A percentile compares a stretch with the other conserved stretches of the same genome.
Conservation (phyloP, 2,888 invertebrate genomes). For the Hesperia comma region DNA sequence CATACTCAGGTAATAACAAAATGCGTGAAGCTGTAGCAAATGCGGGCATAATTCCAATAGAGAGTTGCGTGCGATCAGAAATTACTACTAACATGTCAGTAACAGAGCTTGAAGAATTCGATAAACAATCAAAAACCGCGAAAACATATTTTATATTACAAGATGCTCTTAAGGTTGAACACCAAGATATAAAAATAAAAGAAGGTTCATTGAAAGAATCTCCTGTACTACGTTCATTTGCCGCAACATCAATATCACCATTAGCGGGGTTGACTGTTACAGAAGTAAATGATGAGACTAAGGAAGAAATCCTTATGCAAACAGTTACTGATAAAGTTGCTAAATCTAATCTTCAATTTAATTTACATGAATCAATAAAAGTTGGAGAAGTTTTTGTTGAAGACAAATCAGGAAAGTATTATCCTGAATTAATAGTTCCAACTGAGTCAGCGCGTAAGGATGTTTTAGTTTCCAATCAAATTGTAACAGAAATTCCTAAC, state of each 20-base stretch:
- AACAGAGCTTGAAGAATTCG: slow-evolving; percentile 67
- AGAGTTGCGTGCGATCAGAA: slow-evolving; percentile 82
- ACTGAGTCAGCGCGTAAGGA: slow-evolving; percentile 89
- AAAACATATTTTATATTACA: slow-evolving; percentile 83
- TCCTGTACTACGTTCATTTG: slow-evolving; percentile 78
- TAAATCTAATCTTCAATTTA: slow-evolving; percentile 85
- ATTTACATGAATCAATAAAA: slow-evolving; percentile 85
- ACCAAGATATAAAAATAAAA: slow-evolving; percentile 84
- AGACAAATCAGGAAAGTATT: slow-evolving; percentile 90
- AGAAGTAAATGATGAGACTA: slow-evolving; percentile 85
- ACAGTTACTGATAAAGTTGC: slow-evolving; percentile 72
- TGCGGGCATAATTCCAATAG: slow-evolving; percentile 59
- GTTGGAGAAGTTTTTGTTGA: slow-evolving; percentile 88
- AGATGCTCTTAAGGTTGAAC: slow-evolving; percentile 87
- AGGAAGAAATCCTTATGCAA: slow-evolving; percentile 83
- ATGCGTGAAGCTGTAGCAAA: slow-evolving; percentile 53
- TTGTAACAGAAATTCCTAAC: slow-evolving; percentile 86
- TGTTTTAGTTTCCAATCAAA: slow-evolving; percentile 86
- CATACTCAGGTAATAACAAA: slow-evolving; percentile 52
- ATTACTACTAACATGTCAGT: slow-evolving; percentile 77
- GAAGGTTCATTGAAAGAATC: slow-evolving; percentile 83
- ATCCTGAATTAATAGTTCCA: slow-evolving; percentile 90
- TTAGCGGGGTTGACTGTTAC: slow-evolving; percentile 86
- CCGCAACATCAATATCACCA: slow-evolving; percentile 83
- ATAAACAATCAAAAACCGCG: slow-evolving; percentile 76